A percentile compares a stretch with the other conserved stretches of the same genome.
Conservation (phyloP, 1,140 invertebrate genomes). For the Reticulitermes speratus region DNA sequence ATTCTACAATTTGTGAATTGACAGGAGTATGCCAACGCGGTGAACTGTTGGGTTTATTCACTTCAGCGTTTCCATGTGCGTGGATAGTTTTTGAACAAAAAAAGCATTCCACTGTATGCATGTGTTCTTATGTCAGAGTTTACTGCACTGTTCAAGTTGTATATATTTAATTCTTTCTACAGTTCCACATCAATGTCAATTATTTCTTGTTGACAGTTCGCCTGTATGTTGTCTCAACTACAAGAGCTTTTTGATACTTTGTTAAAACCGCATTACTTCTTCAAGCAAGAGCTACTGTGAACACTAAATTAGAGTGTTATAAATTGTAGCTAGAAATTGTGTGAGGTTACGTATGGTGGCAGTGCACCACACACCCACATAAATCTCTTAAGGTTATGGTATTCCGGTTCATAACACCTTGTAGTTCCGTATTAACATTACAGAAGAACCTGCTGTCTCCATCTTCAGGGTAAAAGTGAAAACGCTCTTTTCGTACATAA, state of each 20-base stretch:
- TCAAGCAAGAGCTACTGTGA: not conserved
- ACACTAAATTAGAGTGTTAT: too few relatives aligned
- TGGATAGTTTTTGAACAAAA: not conserved
- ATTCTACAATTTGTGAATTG: not conserved
- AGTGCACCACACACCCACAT: too few relatives aligned
- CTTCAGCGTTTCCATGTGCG: not conserved
- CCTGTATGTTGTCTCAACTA: not conserved
- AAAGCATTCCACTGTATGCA: not conserved
- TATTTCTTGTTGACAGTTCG: not conserved
- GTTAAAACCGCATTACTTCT: not conserved
- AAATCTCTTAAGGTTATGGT: too few relatives aligned
- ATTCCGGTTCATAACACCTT: too few relatives aligned
- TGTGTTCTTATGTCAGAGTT: not conserved
- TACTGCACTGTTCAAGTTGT: not conserved
- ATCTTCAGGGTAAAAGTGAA: too few relatives aligned
- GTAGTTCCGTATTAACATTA: too few relatives aligned
- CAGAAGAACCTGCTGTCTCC: too few relatives aligned
- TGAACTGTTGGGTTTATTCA: not conserved
- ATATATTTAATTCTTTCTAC: too few relatives aligned
- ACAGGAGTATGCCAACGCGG: not conserved
- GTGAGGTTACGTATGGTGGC: too few relatives aligned
- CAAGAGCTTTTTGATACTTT: not conserved
- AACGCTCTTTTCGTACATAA: too few relatives aligned
- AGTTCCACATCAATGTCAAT: too few relatives aligned
- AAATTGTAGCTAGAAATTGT: too few relatives aligned